Evolutionary conservation across 2,888 invertebrate species (phyloP), one percentile per base, ranked within the genome.

Genomic region (Smittia aterrima): DNA sequence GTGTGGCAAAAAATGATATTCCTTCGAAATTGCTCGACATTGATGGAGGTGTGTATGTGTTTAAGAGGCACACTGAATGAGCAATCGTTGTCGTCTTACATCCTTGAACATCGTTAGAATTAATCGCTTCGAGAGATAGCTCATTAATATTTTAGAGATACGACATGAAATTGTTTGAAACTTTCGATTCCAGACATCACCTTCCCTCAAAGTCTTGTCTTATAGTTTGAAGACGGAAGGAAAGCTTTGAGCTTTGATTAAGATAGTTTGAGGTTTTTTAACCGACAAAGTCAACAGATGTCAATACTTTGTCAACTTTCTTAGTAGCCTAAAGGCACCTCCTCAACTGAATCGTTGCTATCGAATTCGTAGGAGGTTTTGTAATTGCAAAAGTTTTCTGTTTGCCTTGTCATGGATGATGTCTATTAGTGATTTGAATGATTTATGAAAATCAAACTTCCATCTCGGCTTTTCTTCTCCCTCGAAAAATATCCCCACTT

Each of bases 371-470:
- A 9, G 32, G 32, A 32, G 16, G n/a, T n/a, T 47, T 47, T 47
- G 58, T 58, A 58, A 22, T 58, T 22, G n/a, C 32, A 16, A 47
- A 47, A 47, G 47, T 47, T 47, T 38, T 47, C 47, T 47, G 16
- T 47, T 13, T n/a, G 47, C 3, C n/a, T 47, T 16, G 13, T 47
- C 16, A n/a, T 18, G 58, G 13, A 9, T 58, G 58, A 58, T 22
- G 58, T 58, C 22, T 58, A 32, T 66, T 27, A 27, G 27, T 27
- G n/a, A 24, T 27, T 66, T 66, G 66, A 66, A 66, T 66, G 66
- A 66, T 66, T 66, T 66, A 66, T 66, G 66, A 32, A 66, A 27
- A 66, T 58, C 58, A 58, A 58, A 58, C 22, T 20, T 58, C 47
- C 11, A n/a, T 58, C 58, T 58, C 2, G 2, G n/a, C 47, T 47